Conservation (phyloP, 2,797 vertebrate species). For the Tokudaia muenninki region DNA sequence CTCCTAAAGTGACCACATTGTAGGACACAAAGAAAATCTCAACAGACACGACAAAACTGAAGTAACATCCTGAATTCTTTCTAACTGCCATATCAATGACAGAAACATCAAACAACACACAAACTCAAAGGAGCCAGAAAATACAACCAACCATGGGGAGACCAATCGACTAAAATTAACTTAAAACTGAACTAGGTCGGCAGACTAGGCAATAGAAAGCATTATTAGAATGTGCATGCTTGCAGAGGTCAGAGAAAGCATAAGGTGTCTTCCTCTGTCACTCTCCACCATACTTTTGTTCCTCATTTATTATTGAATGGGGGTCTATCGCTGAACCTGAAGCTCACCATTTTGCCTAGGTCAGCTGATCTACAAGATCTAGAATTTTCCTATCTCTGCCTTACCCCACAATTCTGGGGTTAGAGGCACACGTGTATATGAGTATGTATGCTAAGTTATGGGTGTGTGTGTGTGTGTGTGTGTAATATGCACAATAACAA, state of each 20-base stretch:
- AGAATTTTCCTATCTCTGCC: not conserved
- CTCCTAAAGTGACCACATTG: not conserved
- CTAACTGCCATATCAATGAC: not conserved
- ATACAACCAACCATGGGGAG: not conserved
- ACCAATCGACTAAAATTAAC: slow-evolving; percentile 16
- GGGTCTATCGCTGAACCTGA: not conserved
- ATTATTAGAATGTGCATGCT: not conserved
- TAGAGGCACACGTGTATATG: not conserved
- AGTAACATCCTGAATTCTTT: not conserved
- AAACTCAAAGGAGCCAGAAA: slow-evolving; percentile 25
- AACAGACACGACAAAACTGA: not conserved
- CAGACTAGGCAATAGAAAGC: not conserved
- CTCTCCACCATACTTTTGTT: not conserved
- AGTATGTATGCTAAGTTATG: not conserved
- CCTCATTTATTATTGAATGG: not conserved
- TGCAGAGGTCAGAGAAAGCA: not conserved
- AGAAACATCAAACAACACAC: not conserved
- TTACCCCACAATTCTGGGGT: not conserved
- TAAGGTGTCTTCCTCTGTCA: not conserved
- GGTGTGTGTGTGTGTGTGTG: not conserved
- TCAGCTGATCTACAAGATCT: not conserved
- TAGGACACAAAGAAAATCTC: not conserved
- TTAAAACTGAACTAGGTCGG: not conserved
- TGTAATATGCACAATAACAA: not conserved
- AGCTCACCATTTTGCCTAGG: not conserved